Evolutionary conservation across 2,113 vertebrate species (phyloP).

Genomic region (Gadus macrocephalus): DNA sequence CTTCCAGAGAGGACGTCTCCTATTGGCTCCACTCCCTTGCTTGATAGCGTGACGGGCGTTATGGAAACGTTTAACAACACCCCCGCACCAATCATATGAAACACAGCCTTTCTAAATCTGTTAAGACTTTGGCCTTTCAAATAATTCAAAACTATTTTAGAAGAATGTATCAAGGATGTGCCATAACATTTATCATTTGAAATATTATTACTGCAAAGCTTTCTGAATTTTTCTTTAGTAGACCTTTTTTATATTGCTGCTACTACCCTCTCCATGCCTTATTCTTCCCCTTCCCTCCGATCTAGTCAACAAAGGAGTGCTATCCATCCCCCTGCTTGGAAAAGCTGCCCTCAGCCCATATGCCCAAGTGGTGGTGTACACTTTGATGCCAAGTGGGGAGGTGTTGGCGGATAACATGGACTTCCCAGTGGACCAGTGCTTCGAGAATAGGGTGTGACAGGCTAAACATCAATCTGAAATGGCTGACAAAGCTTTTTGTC

Average conservation of each 20-base stretch:
- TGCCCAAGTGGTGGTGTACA: slow-evolving; percentile 79
- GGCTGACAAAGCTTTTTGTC: too few species aligned
- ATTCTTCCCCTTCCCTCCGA: not conserved
- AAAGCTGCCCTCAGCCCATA: slow-evolving; percentile 69
- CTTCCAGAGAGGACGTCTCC: not conserved
- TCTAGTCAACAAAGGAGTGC: slow-evolving; percentile 64
- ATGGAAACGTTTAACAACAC: too few species aligned
- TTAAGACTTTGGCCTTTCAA: too few species aligned
- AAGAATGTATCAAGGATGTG: too few species aligned
- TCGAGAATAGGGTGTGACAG: slow-evolving; percentile 78
- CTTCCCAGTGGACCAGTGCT: slow-evolving; percentile 74
- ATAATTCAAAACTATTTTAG: too few species aligned
- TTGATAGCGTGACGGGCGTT: too few species aligned
- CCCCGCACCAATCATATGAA: too few species aligned
- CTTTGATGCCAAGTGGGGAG: slow-evolving; percentile 72
- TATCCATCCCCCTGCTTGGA: slow-evolving; percentile 59
- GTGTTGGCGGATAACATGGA: slow-evolving; percentile 77
- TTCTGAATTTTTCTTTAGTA: not conserved
- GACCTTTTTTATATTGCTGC: not conserved
- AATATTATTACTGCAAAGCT: too few species aligned
- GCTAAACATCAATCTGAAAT: too few species aligned
- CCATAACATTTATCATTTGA: too few species aligned
- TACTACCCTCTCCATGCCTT: not conserved
- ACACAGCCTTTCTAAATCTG: too few species aligned
- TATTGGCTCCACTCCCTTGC: not conserved